Percentiles rank a stretch among this genome's conserved stretches.
phyloP scores from a whole-genome alignment of 2,888 invertebrate species.

The Lithophane ornitopus region DNA sequence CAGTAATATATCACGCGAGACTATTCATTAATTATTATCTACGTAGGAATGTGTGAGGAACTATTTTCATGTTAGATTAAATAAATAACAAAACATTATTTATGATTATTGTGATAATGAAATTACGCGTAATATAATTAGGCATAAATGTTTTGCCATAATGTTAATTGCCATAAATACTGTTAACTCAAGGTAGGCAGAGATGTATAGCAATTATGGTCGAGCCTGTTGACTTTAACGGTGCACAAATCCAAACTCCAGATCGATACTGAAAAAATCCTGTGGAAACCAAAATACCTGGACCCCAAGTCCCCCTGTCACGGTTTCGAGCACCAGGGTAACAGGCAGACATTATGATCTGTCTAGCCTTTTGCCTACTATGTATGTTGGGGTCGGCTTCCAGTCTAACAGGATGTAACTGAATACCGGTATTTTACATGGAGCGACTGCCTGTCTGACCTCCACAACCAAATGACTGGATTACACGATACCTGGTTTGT shows the following conservation, averaged over 20 bases:
- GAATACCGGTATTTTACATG: background rate
- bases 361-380: background rate
- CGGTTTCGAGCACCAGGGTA: background rate
- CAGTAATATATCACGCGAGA: constrained; percentile 65
- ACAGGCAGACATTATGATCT: background rate
- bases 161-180: too few relatives aligned
- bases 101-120: background rate
- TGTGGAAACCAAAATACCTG: background rate
- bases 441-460: background rate
- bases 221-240: too few relatives aligned
- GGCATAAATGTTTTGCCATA: too few relatives aligned
- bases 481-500: too few relatives aligned
- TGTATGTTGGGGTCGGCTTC: background rate
- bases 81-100: constrained; percentile 32
- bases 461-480: background rate
- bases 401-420: background rate
- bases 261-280: background rate
- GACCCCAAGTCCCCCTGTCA: background rate
- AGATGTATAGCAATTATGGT: too few relatives aligned
- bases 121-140: too few relatives aligned
- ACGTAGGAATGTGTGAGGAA: constrained; percentile 39
- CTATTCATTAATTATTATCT: constrained; percentile 64
- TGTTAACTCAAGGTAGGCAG: too few relatives aligned
- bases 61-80: constrained; percentile 49
- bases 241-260: background rate